Evolutionary conservation across 2,797 vertebrate genomes (phyloP), one percentile per base, ranked within the genome.

Genomic region (Mormyrops boulengeri): DNA sequence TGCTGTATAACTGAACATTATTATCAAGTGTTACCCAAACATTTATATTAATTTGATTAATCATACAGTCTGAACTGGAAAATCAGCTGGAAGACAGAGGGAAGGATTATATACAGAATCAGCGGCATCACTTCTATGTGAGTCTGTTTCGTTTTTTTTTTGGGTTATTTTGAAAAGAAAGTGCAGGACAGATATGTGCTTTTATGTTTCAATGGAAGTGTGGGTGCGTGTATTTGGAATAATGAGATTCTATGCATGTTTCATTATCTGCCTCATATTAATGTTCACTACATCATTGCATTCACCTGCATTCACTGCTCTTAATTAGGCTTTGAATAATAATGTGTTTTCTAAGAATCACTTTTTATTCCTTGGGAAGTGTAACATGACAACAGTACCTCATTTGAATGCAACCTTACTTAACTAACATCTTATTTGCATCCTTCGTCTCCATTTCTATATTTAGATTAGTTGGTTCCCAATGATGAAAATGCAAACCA

Each of bases 381-480:
- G 14, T 30, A 89, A 47, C 14, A 34, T 57, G 7, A 52, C 44
- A 49, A 89, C 90, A 91, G 82, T 53, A 85, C 0, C 57, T 88
- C 0, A 90, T 94, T 93, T 93, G 69, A 92, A 92, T 93, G 47
- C 89, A 85, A 90, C 91, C 85, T 87, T 53, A 44, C n/a, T 69
- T 44, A 91, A 91, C 52, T 41, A 17, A 87, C 89, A 88, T 62
- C 88, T 90, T 1, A 47, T 85, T 41, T 60, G 90, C 85, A 4
- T 19, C 7, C 2, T 57, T 77, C 69, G 8, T 53, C 90, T 87
- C 82, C 88, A 69, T 91, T 91, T 85, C 92, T 95, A 94, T 93
- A 93, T 94, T 95, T 93, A 93, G 92, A 85, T 55, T 17, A 73
- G 60, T 77, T 88, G 82, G 80, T 90, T 69, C 87, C 80, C 69